Conservation (phyloP, 2,888 invertebrate species). For the Leptothorax acervorum region DNA sequence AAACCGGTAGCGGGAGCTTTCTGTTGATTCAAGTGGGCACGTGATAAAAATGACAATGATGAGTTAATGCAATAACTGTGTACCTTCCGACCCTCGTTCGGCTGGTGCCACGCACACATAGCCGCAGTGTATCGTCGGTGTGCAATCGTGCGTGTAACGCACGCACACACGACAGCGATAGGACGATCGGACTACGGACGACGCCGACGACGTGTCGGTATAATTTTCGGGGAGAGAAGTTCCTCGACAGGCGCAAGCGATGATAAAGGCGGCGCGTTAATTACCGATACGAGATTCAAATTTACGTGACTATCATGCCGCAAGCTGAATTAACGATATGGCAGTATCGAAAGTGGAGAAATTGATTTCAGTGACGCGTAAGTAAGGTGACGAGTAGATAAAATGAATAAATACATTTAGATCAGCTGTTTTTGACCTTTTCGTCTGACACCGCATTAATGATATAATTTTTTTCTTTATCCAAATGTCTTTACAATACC, state of each 20-base stretch:
- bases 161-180: constrained; percentile 13
- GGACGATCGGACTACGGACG: constrained; percentile 33
- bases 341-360: constrained; percentile 16
- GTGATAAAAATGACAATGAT: constrained; percentile 85
- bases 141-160: constrained; percentile 53
- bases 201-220: constrained; percentile 30
- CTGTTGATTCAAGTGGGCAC: constrained; percentile 83
- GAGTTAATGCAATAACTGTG: constrained; percentile 85
- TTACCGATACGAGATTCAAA: constrained; percentile 43
- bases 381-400: neutral
- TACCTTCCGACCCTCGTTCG: constrained; percentile 78
- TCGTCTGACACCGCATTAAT: neutral
- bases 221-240: constrained; percentile 45
- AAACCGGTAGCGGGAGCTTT: constrained; percentile 59
- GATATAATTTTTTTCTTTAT: neutral
- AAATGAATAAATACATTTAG: neutral
- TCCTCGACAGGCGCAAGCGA: constrained; percentile 30
- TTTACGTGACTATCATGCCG: constrained; percentile 53
- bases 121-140: constrained; percentile 24
- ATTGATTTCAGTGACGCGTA: constrained; percentile 8
- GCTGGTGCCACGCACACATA: constrained; percentile 54
- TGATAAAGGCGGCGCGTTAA: constrained; percentile 41
- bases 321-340: constrained; percentile 27
- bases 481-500: too few species aligned
- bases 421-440: neutral